Evolutionary conservation across 2,113 vertebrate genomes (phyloP).

Genomic region (Girardinichthys multiradiatus): DNA sequence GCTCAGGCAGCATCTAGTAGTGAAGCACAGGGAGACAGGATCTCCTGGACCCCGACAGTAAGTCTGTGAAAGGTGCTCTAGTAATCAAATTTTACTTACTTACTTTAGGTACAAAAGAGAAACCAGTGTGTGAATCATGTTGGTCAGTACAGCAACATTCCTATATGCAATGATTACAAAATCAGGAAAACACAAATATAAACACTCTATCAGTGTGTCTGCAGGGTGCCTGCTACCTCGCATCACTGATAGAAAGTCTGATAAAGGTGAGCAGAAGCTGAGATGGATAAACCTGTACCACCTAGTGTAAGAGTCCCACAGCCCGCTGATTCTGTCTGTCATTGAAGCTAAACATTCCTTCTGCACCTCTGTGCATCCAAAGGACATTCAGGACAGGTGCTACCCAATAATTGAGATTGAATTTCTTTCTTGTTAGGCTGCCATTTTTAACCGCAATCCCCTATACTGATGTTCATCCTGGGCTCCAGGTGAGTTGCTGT

Average conservation of each 20-base stretch:
- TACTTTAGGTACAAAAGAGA: too few species aligned
- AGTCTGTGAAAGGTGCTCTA: too few species aligned
- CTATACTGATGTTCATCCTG: conserved; percentile 7
- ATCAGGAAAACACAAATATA: conserved; percentile 10
- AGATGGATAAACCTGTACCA: conserved; percentile 16
- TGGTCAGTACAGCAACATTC: conserved; percentile 2
- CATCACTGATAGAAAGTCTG: conserved; percentile 10
- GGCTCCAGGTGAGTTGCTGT: conserved; percentile 31
- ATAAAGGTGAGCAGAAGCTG: conserved; percentile 4
- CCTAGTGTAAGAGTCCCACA: background rate
- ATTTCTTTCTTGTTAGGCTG: conserved; percentile 2
- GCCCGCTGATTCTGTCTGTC: conserved; percentile 10
- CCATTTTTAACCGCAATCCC: conserved; percentile 3
- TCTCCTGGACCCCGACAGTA: too few species aligned
- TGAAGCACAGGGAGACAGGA: too few species aligned
- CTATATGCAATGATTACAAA: conserved; percentile 14
- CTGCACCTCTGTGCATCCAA: conserved; percentile 3
- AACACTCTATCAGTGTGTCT: background rate
- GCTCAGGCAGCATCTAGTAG: too few species aligned
- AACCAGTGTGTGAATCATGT: too few species aligned
- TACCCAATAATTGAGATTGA: conserved; percentile 1
- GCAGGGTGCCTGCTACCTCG: conserved; percentile 16
- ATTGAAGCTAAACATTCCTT: conserved; percentile 8
- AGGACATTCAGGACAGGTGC: conserved; percentile 18
- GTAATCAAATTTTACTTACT: too few species aligned